A percentile compares a stretch with the other conserved stretches of the same genome.
Conservation (phyloP, 2,113 vertebrate genomes). For the Anser cygnoides region DNA sequence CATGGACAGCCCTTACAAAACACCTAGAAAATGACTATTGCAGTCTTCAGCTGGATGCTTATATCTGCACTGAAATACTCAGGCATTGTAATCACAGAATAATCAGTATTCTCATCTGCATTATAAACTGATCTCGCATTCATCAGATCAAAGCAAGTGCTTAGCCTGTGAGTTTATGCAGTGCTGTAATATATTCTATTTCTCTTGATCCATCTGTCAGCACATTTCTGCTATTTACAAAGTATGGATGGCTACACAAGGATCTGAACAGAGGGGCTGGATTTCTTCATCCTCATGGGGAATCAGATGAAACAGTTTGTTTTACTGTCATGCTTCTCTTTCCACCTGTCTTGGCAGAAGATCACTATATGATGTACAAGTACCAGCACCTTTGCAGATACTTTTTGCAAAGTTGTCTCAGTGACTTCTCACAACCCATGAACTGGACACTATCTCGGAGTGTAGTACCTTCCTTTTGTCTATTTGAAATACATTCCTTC, state of each 20-base stretch:
- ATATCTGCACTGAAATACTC: not conserved
- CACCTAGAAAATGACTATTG: not conserved
- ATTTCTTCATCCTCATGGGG: not conserved
- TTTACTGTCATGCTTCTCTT: not conserved
- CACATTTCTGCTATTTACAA: not conserved
- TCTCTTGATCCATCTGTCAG: slow-evolving; percentile 26
- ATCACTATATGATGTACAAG: not conserved
- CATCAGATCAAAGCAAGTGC: not conserved
- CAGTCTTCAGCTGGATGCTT: not conserved
- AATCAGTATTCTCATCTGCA: slow-evolving; percentile 47
- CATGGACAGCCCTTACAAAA: not conserved
- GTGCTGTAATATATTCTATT: not conserved
- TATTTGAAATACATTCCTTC: not conserved
- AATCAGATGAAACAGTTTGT: not conserved
- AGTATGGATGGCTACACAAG: not conserved
- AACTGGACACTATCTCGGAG: not conserved
- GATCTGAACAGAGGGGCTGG: not conserved
- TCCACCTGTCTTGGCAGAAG: not conserved
- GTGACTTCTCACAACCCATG: not conserved
- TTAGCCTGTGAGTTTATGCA: not conserved
- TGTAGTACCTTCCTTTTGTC: not conserved
- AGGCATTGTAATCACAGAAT: not conserved
- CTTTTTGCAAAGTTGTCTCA: not conserved
- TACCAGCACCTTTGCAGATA: not conserved
- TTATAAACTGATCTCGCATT: slow-evolving; percentile 40